phyloP scores from a whole-genome alignment of 2,113 vertebrate genomes.

The Cyprinodon brontotheroides region DNA sequence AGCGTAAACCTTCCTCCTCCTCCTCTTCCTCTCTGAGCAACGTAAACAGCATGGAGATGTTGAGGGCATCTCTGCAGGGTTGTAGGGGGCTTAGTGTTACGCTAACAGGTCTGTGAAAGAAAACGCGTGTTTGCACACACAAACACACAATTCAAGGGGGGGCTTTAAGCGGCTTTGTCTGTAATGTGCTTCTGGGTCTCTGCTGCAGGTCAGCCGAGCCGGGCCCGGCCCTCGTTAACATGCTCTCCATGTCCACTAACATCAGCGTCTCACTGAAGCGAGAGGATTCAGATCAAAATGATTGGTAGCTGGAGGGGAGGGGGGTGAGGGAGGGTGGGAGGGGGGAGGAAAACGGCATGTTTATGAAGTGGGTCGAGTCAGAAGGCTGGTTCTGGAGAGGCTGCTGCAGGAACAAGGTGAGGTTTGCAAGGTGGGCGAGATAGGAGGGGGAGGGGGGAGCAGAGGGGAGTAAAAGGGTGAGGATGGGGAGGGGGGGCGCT shows the following conservation, averaged over 20 bases:
- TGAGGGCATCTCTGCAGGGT: constrained; percentile 17
- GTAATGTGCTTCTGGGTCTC: constrained; percentile 71
- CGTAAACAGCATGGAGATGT: constrained; percentile 4
- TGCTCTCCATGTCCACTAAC: constrained; percentile 65
- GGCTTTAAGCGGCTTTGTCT: constrained; percentile 75
- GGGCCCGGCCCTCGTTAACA: constrained; percentile 61
- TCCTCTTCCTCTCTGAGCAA: not conserved
- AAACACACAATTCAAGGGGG: constrained; percentile 1
- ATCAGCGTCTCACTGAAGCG: constrained; percentile 47
- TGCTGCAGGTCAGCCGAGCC: constrained; percentile 46
- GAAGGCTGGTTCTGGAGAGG: constrained; percentile 7
- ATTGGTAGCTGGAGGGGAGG: constrained; percentile 33
- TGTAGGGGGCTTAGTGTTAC: constrained; percentile 26
- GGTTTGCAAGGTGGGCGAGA: not conserved
- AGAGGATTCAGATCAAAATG: constrained; percentile 50
- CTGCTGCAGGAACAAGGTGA: not conserved
- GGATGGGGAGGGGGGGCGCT: constrained; percentile 39
- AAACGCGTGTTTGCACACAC: constrained; percentile 19
- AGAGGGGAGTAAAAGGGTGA: constrained; percentile 5
- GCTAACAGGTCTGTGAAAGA: constrained; percentile 55
- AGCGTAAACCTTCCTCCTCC: not conserved
- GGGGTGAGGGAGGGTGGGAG: constrained; percentile 1
- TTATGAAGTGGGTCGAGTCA: not conserved
- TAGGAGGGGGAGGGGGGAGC: constrained; percentile 4
- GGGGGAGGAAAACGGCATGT: not conserved